Percentiles rank a stretch among this genome's conserved stretches.
phyloP scores from a whole-genome alignment of 2,113 vertebrate species.

The Chaetops frenatus region DNA sequence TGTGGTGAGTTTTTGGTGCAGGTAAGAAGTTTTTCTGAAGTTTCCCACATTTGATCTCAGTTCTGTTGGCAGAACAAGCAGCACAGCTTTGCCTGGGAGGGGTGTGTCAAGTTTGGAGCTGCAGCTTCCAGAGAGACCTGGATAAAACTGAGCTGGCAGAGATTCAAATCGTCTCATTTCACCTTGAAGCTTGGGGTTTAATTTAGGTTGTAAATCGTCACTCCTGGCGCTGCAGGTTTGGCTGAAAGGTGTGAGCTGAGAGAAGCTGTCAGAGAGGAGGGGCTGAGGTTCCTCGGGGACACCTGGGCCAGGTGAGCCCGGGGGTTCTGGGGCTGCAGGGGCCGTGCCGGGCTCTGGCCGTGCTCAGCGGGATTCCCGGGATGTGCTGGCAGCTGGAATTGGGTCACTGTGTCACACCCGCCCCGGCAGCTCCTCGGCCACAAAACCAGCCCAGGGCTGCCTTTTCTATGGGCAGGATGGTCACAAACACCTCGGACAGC shows the following conservation, averaged over 20 bases:
- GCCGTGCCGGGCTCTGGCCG: neutral
- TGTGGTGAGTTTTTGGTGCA: neutral
- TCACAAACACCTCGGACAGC: rapidly evolving
- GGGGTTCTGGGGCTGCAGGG: neutral
- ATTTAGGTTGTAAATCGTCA: neutral
- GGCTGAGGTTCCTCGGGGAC: too few species aligned
- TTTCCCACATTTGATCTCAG: neutral
- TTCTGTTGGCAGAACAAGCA: neutral
- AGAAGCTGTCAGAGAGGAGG: neutral
- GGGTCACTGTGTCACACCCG: slow-evolving; percentile 50
- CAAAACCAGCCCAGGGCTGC: neutral
- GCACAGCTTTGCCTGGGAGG: neutral
- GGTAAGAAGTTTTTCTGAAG: neutral
- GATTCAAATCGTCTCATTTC: neutral
- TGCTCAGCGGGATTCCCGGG: neutral
- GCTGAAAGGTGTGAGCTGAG: neutral
- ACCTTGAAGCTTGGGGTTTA: neutral
- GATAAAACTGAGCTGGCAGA: neutral
- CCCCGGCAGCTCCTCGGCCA: neutral
- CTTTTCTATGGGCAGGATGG: neutral
- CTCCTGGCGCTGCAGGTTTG: neutral
- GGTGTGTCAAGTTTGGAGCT: neutral
- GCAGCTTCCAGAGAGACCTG: neutral
- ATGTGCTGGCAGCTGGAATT: neutral
- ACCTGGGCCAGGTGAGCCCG: neutral